Evolutionary conservation across 1,140 invertebrate species (phyloP).

Genomic region (Palaemon carinicauda): DNA sequence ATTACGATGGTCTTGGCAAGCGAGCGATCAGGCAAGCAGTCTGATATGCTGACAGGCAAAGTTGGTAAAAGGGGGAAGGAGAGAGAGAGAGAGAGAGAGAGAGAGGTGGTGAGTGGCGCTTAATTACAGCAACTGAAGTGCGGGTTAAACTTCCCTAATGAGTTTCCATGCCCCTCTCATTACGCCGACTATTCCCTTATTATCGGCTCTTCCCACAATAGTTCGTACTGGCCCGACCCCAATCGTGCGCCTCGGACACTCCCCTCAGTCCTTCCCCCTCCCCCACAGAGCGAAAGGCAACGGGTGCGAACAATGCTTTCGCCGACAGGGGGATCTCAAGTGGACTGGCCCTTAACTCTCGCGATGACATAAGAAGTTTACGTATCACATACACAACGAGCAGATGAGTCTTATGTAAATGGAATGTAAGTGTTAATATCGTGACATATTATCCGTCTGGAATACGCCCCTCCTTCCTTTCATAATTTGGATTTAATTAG

Average conservation of each 20-base stretch:
- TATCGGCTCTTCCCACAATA: constrained; percentile 23
- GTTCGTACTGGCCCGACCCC: not conserved
- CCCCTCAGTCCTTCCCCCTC: no score
- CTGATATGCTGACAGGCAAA: not conserved
- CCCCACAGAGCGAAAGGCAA: not conserved
- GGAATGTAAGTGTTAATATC: constrained; percentile 42
- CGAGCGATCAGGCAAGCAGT: not conserved
- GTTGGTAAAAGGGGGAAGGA: not conserved
- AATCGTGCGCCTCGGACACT: no score
- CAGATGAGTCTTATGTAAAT: constrained; percentile 43
- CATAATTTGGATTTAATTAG: constrained; percentile 52
- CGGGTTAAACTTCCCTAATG: constrained; percentile 54
- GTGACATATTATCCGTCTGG: constrained; percentile 5
- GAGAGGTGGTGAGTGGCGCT: constrained; percentile 27
- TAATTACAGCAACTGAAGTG: constrained; percentile 52
- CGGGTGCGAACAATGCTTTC: not conserved
- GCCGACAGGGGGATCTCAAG: constrained; percentile 6
- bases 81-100: not conserved
- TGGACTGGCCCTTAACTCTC: constrained; percentile 46
- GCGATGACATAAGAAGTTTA: constrained; percentile 50
- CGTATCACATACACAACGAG: constrained; percentile 33
- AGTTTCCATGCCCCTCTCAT: constrained; percentile 51
- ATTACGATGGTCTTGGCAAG: no score
- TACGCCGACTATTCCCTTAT: constrained; percentile 22
- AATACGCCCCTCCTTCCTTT: constrained; percentile 40